Conservation (phyloP, 2,797 vertebrate species). For the Poecilia picta region DNA sequence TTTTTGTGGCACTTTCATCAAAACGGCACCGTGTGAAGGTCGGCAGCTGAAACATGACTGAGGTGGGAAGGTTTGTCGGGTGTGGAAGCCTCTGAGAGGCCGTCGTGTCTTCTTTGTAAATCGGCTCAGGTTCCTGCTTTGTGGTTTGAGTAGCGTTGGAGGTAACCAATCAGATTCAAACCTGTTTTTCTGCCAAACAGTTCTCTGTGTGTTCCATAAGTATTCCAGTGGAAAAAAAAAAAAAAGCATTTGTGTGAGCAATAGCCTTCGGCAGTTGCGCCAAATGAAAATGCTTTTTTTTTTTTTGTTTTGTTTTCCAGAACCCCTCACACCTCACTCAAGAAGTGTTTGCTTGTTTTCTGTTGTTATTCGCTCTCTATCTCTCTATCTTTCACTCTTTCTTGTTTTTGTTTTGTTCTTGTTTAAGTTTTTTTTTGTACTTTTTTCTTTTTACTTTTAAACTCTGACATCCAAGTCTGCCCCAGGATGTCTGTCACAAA, state of each 20-base stretch:
- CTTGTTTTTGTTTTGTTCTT: conserved; percentile 52
- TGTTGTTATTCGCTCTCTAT: conserved; percentile 70
- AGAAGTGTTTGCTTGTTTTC: conserved; percentile 85
- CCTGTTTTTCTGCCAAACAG: conserved; percentile 83
- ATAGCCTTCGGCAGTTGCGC: conserved; percentile 84
- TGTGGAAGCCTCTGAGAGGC: background rate
- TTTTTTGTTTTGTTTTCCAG: conserved; percentile 74
- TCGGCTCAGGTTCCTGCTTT: conserved; percentile 32
- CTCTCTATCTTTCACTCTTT: conserved; percentile 61
- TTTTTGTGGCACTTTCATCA: background rate
- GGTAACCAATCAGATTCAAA: conserved; percentile 55
- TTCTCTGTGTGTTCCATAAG: conserved; percentile 87
- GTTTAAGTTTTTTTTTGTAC: conserved; percentile 34
- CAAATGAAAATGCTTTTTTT: conserved; percentile 86
- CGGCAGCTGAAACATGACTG: background rate
- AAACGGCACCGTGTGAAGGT: background rate
- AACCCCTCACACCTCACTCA: conserved; percentile 81
- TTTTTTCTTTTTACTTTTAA: conserved; percentile 78
- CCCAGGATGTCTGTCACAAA: conserved; percentile 90
- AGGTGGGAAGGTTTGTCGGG: background rate
- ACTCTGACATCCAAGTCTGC: conserved; percentile 87
- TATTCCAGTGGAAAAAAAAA: conserved; percentile 81
- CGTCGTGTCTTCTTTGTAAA: conserved; percentile 32
- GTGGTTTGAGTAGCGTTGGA: conserved; percentile 43
- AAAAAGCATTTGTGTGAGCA: conserved; percentile 88